Evolutionary conservation across 2,797 vertebrate species (phyloP), one percentile per base, ranked within the genome.

Genomic region (Hoplostethus mediterraneus): DNA sequence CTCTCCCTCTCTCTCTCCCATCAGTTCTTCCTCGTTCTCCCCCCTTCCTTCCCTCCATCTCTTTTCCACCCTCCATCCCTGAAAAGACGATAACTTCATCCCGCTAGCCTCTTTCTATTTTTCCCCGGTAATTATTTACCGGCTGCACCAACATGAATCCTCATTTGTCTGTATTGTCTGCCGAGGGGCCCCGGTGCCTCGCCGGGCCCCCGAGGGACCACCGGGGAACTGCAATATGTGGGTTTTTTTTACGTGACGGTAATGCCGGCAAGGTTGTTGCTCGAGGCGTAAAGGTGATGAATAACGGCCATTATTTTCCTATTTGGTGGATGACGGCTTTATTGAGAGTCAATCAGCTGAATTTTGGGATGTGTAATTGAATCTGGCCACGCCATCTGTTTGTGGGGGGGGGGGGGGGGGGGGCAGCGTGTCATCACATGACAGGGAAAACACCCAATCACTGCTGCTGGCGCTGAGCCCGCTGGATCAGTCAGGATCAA

Each of bases 81-180:
- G 7, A 57, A 77, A 66, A 17, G 8, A 45, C 4, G 30, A 58
- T 17, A 5, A 52, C 17, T 21, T 48, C n/a, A 1, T 52, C 48
- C 42, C 45, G 28, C 33, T 17, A 8, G 25, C 31, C 3, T 36
- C 49, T 21, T 57, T 14, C 51, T 36, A 28, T 71, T 52, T 53
- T 38, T 38, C 60, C 60, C 54, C 17, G 17, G 65, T 83, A 75
- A 84, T 90, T 81, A 77, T 70, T 59, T 21, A 67, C 57, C 79
- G 66, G 77, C 83, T 79, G 80, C 21, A 31, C 56, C 5, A 51
- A 77, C 71, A 84, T 75, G 77, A 83, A 85, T 86, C 81, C 83
- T 87, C 71, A 80, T 88, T 85, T 81, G 64, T 58, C 57, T 73
- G 52, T 0, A 36, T 49, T 68, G 44, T 74, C 71, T 49, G 62